Conservation (phyloP, 2,888 invertebrate species). For the Dynastes tityus region DNA sequence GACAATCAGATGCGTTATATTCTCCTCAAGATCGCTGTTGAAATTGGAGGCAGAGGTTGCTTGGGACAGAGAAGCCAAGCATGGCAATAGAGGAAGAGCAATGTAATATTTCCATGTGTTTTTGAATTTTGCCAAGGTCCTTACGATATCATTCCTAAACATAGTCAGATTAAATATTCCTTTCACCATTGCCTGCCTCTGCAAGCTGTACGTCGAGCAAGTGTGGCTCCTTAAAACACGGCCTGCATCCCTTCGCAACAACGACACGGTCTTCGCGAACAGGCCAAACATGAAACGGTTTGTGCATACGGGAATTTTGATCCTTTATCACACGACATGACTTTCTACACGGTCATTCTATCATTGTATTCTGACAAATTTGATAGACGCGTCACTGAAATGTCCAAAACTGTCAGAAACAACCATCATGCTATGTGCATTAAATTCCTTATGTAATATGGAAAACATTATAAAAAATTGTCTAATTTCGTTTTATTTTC, state of each 20-base stretch:
- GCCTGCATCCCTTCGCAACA: slow-evolving; percentile 11
- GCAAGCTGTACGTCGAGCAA: background rate
- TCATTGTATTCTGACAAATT: background rate
- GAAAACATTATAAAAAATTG: no score
- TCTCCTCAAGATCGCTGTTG: slow-evolving; percentile 65
- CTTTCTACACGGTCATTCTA: background rate
- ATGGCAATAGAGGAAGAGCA: slow-evolving; percentile 21
- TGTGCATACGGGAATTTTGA: slow-evolving; percentile 40
- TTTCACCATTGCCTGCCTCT: background rate
- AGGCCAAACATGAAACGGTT: slow-evolving; percentile 39
- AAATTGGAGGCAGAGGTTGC: slow-evolving; percentile 41
- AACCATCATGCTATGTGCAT: no score
- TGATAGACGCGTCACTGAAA: no score
- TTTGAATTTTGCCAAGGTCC: background rate
- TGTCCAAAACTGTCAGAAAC: no score
- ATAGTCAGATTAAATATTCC: background rate
- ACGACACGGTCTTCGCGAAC: slow-evolving; percentile 22
- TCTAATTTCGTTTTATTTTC: no score
- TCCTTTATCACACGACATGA: background rate
- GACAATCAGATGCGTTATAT: slow-evolving; percentile 66
- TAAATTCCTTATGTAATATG: no score
- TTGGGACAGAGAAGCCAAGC: slow-evolving; percentile 25
- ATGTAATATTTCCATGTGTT: slow-evolving; percentile 8
- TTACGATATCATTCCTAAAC: background rate
- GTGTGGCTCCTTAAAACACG: slow-evolving; percentile 6